Base-by-base conservation (phyloP, 2,113 vertebrate species). In the Callaeas wilsoni region DNA sequence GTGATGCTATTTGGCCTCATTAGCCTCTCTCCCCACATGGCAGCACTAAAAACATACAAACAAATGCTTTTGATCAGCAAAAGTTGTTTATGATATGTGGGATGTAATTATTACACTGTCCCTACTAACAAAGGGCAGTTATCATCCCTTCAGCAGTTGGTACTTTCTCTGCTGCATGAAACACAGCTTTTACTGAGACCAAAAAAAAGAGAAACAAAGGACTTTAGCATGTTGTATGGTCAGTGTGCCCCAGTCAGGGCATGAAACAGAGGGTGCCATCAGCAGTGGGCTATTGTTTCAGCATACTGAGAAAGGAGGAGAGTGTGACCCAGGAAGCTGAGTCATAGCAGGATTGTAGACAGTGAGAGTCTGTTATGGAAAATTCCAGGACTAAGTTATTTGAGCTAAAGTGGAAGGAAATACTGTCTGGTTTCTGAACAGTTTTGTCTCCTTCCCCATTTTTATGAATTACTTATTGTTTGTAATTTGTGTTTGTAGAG, bases 401-500 rank as follows among this genome's bases (percentile, higher is more conserved):
- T 42, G 44, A 92, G 64, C 82, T 91, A 97, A 89, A 95, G 69
- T 92, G 80, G 91, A 94, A 96, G 90, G 74, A 93, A 94, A 83
- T 91, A 73, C 85, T 91, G 77, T 84, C 82, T 95, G 88, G 75
- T 93, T 80, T 94, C 76, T 86, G 79, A 94, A 65, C 71, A 91
- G 29, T 93, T 94, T 88, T 95, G 88, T 89, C 76, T 93, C 70
- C 52, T 96, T 96, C 57, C 16, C 69, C 42, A 33, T 96, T 80
- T 94, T 91, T 81, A 82, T 95, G 89, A 96, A 89, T 96, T 93
- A 71, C 93, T 95, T 94, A 96, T 49, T 97, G 80, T 97, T 93
- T 94, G 47, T 80, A n/a, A 90, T 95, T 60, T 67, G 56, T 83
- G 62, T 90, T 77, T 90, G 32, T 93, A 99, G 98, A 98, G 71